phyloP scores from a whole-genome alignment of 2,888 invertebrate species.

The Sarcophaga carnaria region DNA sequence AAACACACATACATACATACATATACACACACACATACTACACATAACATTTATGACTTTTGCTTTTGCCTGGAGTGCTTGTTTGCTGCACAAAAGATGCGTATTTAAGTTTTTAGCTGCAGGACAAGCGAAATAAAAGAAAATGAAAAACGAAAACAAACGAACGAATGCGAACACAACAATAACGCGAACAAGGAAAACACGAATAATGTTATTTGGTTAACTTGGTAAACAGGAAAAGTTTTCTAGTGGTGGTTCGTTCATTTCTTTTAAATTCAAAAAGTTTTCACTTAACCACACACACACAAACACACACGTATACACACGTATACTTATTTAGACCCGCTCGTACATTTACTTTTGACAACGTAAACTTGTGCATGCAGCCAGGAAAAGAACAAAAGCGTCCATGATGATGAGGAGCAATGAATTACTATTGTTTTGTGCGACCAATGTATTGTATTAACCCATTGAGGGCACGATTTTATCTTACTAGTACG shows the following conservation, averaged over 20 bases:
- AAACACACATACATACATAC: background rate
- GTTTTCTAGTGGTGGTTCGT: conserved; percentile 69
- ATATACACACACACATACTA: background rate
- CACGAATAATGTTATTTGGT: conserved; percentile 64
- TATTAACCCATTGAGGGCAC: conserved; percentile 44
- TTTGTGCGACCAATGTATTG: conserved; percentile 30
- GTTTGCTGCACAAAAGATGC: conserved; percentile 43
- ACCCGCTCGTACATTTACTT: background rate
- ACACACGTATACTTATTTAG: conserved; percentile 16
- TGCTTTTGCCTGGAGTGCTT: conserved; percentile 36
- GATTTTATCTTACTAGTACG: background rate
- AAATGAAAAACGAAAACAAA: background rate
- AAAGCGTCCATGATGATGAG: conserved; percentile 54
- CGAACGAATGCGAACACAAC: conserved; percentile 30
- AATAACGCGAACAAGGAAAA: conserved; percentile 58
- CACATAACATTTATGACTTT: conserved; percentile 48
- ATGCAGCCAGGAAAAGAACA: conserved; percentile 54
- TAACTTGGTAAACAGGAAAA: conserved; percentile 69
- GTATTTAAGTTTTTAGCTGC: conserved; percentile 54
- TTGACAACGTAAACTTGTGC: conserved; percentile 1
- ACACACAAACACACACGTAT: background rate
- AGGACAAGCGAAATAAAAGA: conserved; percentile 6
- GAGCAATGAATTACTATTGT: conserved; percentile 62
- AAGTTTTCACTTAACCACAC: conserved; percentile 46
- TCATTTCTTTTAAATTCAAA: conserved; percentile 64